Base-by-base conservation (phyloP, 2,888 invertebrate genomes). In the Ophraella communa region DNA sequence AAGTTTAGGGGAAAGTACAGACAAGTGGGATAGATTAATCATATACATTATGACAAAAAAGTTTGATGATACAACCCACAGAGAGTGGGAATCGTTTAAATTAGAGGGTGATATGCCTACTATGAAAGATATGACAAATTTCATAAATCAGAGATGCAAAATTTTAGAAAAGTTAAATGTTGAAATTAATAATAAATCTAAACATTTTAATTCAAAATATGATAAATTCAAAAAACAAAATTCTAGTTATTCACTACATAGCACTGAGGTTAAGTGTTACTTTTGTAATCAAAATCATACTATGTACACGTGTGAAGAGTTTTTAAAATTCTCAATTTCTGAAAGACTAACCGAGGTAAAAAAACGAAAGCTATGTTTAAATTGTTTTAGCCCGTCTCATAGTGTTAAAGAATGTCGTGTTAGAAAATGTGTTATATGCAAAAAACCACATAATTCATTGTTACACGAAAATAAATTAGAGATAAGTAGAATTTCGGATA, bases 31-130 rank as follows among this genome's bases (percentile, higher is more conserved):
- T 27, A 14, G 33, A 18, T 24, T 67, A 30, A 47, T 67, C 33
- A 62, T 62, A 33, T 66, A 66, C 27, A 30, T 66, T 2, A n/a
- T 66, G 18, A 56, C 45, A 3, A 44, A 23, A 30, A 67, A 67
- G 59, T 67, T 67, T 44, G 67, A 67, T 59, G 42, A 52, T n/a
- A 45, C 55, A 2, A 67, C 67, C 4, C 21, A 55, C 7, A 23
- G 59, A 14, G 65, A 58, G 3, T 65, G 67, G 67, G 65, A 67
- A 35, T 56, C 55, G 17, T 57, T 24, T 20, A 35, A 55, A 23
- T 45, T 45, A 21, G 45, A 49, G 33, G 11, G 24, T n/a, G 55
- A 58, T 10, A 49, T 67, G 21, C 67, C 54, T 1, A 60, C 58
- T 21, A 54, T 65, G 55, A 30, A 58, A 8, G 62, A 67, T 24